Percentiles rank a stretch among this genome's conserved stretches.
Conservation (phyloP, 2,113 vertebrate species). For the Hippocampus barbouri region DNA sequence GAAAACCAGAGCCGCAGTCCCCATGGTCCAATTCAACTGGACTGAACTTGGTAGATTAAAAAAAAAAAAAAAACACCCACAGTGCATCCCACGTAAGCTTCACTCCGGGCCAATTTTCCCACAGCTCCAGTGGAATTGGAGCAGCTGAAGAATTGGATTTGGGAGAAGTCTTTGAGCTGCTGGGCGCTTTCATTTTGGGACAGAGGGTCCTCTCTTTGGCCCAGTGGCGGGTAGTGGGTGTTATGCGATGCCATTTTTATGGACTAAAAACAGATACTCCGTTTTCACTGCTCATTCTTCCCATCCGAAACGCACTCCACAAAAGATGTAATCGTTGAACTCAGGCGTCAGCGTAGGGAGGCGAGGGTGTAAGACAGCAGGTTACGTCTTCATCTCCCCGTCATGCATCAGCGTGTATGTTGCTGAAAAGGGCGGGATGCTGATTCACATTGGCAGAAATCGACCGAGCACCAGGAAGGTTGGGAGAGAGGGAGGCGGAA, state of each 20-base stretch:
- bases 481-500: conserved; percentile 31
- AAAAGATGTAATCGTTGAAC: conserved; percentile 36
- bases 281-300: not conserved
- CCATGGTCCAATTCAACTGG: conserved; percentile 1
- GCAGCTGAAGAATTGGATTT: conserved; percentile 7
- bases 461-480: conserved; percentile 21
- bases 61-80: conserved; percentile 5
- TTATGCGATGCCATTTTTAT: not conserved
- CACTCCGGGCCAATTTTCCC: conserved; percentile 10
- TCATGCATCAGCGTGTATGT: conserved; percentile 37
- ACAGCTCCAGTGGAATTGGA: conserved; percentile 10
- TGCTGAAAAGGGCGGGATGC: conserved; percentile 36
- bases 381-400: conserved; percentile 41
- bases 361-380: conserved; percentile 30
- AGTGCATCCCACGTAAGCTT: conserved; percentile 4
- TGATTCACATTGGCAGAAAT: conserved; percentile 61
- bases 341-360: conserved; percentile 17
- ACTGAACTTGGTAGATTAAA: conserved; percentile 1
- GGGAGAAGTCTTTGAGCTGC: not conserved
- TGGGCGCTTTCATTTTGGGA: not conserved
- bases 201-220: not conserved
- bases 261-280: not conserved
- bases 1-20: conserved; percentile 2
- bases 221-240: not conserved
- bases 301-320: not conserved